Evolutionary conservation across 1,140 invertebrate genomes (phyloP), one percentile per base, ranked within the genome.

Genomic region (Nephotettix cincticeps): DNA sequence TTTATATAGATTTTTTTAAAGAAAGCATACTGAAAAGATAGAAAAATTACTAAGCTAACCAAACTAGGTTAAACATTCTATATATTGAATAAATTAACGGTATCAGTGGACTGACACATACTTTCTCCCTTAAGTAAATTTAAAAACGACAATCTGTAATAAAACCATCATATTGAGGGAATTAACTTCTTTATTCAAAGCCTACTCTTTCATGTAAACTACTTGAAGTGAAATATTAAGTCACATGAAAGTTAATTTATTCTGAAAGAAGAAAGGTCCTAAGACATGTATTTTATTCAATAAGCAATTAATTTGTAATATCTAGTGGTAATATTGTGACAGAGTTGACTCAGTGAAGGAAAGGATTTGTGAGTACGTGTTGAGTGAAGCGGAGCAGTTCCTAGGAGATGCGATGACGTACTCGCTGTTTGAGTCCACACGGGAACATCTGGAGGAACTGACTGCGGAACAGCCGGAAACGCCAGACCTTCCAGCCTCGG

Each of bases 331-430:
- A 4, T 11, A 54, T 54, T 11, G 6, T 19, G 9, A 54, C 77
- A 95, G 93, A 81, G 78, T 90, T 63, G 82, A 86, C 72, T 75
- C 83, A 19, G 88, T 94, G 0, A 96, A 95, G 82, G 81, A 88
- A 56, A 90, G 88, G 77, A 89, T 95, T 70, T 79, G 86, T 19
- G 76, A 83, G 6, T 83, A 86, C 40, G 77, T 95, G 0, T 82
- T 84, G n/a, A 82, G 85, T 45, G 93, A 96, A 81, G 91, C 91
- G 0, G 86, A 91, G 32, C 88, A 91, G 73, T 92, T 91, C 86
- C 71, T 96, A 23, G 96, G 94, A 13, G 91, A 89, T 82, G 92
- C 94, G 40, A 96, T 97, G 93, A 98, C 95, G 0, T 98, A 96
- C 77, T 94, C 94, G 1, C 79, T 98, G 32, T 95, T 98, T 83